Base-by-base conservation (phyloP, 2,888 invertebrate genomes). In the Neelides folsomi region DNA sequence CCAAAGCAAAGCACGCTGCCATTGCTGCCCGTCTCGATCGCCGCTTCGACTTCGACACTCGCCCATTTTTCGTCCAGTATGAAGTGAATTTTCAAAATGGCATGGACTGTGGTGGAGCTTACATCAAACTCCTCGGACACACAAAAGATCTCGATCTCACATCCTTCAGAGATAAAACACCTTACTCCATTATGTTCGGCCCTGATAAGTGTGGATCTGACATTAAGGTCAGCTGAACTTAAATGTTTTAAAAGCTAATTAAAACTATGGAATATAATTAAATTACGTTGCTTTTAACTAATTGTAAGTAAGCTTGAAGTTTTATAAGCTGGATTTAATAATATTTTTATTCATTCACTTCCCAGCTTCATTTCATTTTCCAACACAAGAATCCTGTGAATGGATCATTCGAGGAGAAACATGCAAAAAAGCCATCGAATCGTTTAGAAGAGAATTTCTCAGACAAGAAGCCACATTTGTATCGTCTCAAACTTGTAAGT, bases 121-220 rank as follows among this genome's bases (percentile, higher is more conserved):
- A 99, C 71, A 74, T 98, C 46, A 98, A 98, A 72, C 77, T 99
- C 43, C 74, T 98, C 15, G 85, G 87, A 10, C 76, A 81, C 20
- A 80, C 82, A 51, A 74, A 78, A 42, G 76, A 79, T 44, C 71
- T 78, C 35, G 77, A 79, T 67, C 75, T 94, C 67, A 81, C 79
- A 60, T 76, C 80, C 67, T 93, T 97, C 73, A 79, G 86, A 70
- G 97, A 98, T 73, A 93, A 92, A 73, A 93, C 95, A 0, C 85
- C 93, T 0, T 99, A 97, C 74, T 88, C 93, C 2, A 90, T 99
- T 67, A 98, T 99, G 98, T 99, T 98, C 74, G 98, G 98, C 0
- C 97, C 97, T 8, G 98, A 98, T 76, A 98, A 95, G 73, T 98
- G 98, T 73, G 97, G 97, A 58, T 86, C 86, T 68, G 90, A 92